Conservation (phyloP, 2,797 vertebrate species). For the Ptychadena robeensis region DNA sequence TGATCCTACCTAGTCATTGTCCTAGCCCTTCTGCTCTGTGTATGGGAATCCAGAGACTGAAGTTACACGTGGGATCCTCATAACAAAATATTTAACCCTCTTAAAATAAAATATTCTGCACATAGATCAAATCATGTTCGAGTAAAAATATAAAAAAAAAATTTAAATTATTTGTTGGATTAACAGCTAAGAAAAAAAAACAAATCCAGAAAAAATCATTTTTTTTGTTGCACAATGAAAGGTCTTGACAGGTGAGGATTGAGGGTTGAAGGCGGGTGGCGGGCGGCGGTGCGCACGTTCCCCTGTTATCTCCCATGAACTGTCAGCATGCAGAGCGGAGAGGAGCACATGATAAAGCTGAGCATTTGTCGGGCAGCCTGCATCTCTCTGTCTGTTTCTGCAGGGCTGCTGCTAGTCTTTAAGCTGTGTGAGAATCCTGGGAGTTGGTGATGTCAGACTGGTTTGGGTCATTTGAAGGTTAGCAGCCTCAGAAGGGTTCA, state of each 20-base stretch:
- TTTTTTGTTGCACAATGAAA: not conserved
- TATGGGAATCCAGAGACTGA: too few species aligned
- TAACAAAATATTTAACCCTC: too few species aligned
- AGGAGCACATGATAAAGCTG: slow-evolving; percentile 16
- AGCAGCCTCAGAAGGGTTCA: slow-evolving; percentile 97
- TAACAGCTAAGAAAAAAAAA: too few species aligned
- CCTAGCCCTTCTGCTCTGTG: too few species aligned
- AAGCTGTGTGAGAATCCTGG: slow-evolving; percentile 87
- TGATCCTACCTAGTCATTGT: too few species aligned
- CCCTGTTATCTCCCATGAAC: slow-evolving; percentile 19
- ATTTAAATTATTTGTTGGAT: too few species aligned
- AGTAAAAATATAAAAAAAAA: too few species aligned
- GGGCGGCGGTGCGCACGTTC: not conserved
- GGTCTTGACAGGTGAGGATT: not conserved
- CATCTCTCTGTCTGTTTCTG: slow-evolving; percentile 65
- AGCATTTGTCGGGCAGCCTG: slow-evolving; percentile 56
- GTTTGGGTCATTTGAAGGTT: slow-evolving; percentile 93
- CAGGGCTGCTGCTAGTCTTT: slow-evolving; percentile 79
- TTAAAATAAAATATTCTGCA: too few species aligned
- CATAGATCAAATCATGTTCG: too few species aligned
- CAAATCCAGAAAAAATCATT: not conserved
- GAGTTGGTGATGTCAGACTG: slow-evolving; percentile 94
- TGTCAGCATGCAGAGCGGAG: not conserved
- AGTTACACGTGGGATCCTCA: too few species aligned
- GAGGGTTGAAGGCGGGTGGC: not conserved